Percentiles rank a stretch among this genome's conserved stretches.
These are phyloP conservation scores for Drosophila flavopinicola DNA, from an alignment of 2,888 invertebrate species.

Conservation along the genomic window DNA sequence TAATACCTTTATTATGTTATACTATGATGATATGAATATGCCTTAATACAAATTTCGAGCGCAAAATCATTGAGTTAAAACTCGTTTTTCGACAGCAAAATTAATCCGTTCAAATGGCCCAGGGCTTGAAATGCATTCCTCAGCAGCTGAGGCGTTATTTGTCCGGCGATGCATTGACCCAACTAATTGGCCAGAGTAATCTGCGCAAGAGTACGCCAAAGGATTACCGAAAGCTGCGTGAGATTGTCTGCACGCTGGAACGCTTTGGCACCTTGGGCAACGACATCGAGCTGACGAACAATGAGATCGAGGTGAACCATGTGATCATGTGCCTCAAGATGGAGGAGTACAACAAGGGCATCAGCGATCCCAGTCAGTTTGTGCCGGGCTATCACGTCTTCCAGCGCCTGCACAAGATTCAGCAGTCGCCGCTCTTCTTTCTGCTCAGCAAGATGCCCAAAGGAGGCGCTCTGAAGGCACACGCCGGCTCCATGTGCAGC, in stretches of 20 bases:
- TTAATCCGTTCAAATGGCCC: background rate
- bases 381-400: conserved; percentile 89
- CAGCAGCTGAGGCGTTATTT: background rate
- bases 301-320: conserved; percentile 86
- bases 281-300: conserved; percentile 84
- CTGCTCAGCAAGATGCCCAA: conserved; percentile 90
- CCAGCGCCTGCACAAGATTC: conserved; percentile 86
- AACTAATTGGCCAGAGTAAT: conserved; percentile 27
- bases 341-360: conserved; percentile 86
- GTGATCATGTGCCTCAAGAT: conserved; percentile 87
- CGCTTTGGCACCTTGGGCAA: conserved; percentile 85
- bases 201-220: conserved; percentile 52
- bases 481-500: conserved; percentile 88
- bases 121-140: too few relatives aligned
- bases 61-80: conserved; percentile 4
- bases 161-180: background rate
- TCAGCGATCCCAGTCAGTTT: conserved; percentile 86
- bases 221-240: conserved; percentile 81
- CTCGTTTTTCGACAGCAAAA: conserved; percentile 1
- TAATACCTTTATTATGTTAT: too few relatives aligned
- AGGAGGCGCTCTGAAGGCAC: conserved; percentile 89
- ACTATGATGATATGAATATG: too few relatives aligned
- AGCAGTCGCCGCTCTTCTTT: conserved; percentile 87
- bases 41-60: background rate
- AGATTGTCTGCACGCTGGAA: conserved; percentile 85